These are phyloP conservation scores for Idaea aversata DNA, from an alignment of 2,888 invertebrate species.

Conservation along the genomic window DNA sequence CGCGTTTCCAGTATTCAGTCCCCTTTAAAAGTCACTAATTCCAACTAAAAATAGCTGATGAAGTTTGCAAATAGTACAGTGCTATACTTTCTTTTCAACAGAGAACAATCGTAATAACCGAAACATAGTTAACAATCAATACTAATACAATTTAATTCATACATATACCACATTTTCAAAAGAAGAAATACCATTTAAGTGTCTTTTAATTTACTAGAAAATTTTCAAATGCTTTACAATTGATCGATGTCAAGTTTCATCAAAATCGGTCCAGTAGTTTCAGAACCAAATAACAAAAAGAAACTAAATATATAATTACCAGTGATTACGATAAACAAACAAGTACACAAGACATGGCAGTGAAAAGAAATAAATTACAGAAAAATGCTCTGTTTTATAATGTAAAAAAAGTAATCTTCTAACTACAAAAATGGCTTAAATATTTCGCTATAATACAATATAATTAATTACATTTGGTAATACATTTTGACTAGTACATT, in stretches of 20 bases:
- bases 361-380: constrained; percentile 11
- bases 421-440: constrained; percentile 30
- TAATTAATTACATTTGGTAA: constrained; percentile 47
- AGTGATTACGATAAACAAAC: constrained; percentile 6
- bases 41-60: neutral
- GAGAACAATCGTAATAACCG: neutral
- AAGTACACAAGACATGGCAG: constrained; percentile 22
- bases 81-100: neutral
- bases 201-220: constrained; percentile 13
- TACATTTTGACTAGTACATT: constrained; percentile 55
- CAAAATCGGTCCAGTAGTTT: too few species aligned
- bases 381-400: constrained; percentile 22
- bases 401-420: constrained; percentile 21
- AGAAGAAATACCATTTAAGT: neutral
- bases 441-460: constrained; percentile 37
- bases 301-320: constrained; percentile 2
- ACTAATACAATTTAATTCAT: neutral
- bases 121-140: neutral
- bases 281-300: too few species aligned
- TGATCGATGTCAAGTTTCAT: neutral
- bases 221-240: constrained; percentile 17
- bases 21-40: too few species aligned
- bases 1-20: too few species aligned
- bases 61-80: neutral
- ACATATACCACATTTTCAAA: neutral